Evolutionary conservation across 1,140 invertebrate genomes (phyloP).

Genomic region (Rhopalosiphum padi): DNA sequence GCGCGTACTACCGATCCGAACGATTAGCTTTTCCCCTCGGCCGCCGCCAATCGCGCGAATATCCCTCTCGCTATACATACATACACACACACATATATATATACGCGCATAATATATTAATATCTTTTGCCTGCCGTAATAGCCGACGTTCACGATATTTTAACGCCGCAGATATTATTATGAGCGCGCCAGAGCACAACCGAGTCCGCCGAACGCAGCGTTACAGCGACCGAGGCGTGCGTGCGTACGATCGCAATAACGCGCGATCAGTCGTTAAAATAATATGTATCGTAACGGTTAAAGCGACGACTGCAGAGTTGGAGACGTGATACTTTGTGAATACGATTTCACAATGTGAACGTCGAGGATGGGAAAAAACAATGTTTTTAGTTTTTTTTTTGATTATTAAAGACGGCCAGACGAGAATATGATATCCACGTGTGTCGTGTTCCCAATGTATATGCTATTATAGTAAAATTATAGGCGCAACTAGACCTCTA

Average conservation of each 20-base stretch:
- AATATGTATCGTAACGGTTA: background rate
- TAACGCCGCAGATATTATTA: background rate
- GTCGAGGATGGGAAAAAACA: background rate
- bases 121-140: background rate
- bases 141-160: background rate
- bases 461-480: background rate
- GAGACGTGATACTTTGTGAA: background rate
- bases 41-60: background rate
- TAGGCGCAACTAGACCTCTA: too few species aligned
- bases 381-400: too few species aligned
- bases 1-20: conserved; percentile 19
- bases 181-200: background rate
- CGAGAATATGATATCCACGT: background rate
- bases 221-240: too few species aligned
- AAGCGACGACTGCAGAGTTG: too few species aligned
- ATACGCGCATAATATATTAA: background rate
- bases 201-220: background rate
- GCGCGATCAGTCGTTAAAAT: background rate
- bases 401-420: background rate
- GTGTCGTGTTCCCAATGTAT: too few species aligned
- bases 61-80: background rate
- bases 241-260: background rate
- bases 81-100: background rate
- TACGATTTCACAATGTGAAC: too few species aligned
- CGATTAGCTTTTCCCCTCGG: conserved; percentile 43